phyloP scores from a whole-genome alignment of 1,140 invertebrate species.

The Drosophila burlai region DNA sequence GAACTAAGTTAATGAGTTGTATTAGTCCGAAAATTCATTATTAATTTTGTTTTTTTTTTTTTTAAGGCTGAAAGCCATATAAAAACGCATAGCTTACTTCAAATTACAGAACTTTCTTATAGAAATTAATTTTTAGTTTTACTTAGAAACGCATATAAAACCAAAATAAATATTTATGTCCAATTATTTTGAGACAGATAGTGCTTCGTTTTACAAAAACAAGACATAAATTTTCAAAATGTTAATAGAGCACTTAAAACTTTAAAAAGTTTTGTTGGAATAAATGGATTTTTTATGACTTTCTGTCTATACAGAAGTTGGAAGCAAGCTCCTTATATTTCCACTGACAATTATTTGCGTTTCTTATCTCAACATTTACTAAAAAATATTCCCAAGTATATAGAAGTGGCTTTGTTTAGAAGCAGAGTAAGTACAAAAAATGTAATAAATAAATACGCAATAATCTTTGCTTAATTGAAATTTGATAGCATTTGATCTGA shows the following conservation, averaged over 20 bases:
- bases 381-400: neutral
- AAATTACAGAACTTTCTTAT: neutral
- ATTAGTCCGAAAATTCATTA: neutral
- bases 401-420: neutral
- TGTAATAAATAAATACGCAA: neutral
- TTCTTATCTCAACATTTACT: neutral
- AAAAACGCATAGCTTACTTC: neutral
- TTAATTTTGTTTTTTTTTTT: neutral
- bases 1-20: neutral
- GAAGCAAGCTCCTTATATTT: neutral
- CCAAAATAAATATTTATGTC: neutral
- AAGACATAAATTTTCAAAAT: neutral
- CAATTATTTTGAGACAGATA: neutral
- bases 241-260: constrained; percentile 6
- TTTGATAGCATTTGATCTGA: neutral
- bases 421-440: neutral
- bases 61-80: neutral
- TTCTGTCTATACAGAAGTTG: neutral
- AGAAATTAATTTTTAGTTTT: neutral
- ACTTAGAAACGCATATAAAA: neutral
- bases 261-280: neutral
- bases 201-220: neutral
- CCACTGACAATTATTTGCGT: neutral
- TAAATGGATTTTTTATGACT: neutral
- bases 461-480: neutral